phyloP scores from a whole-genome alignment of 2,113 vertebrate genomes.

The Gnathochromis pfefferi region DNA sequence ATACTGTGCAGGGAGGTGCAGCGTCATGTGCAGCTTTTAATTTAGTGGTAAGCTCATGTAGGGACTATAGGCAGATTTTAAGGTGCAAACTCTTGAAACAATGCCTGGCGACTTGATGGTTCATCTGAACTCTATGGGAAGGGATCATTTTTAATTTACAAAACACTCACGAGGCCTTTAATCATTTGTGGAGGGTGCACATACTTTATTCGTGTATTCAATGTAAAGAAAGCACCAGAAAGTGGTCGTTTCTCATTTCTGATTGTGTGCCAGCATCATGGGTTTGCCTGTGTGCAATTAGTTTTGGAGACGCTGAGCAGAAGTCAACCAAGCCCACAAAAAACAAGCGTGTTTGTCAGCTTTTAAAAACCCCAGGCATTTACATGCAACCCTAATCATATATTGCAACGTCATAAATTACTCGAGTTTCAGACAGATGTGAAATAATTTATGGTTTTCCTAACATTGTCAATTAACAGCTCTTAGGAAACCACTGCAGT shows the following conservation, averaged over 20 bases:
- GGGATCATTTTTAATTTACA: not conserved
- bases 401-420: not conserved
- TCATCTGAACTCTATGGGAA: not conserved
- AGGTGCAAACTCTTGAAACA: not conserved
- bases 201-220: not conserved
- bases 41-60: not conserved
- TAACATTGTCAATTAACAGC: conserved; percentile 25
- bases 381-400: not conserved
- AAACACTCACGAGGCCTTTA: not conserved
- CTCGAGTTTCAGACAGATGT: not conserved
- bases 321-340: conserved; percentile 9
- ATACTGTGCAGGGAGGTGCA: not conserved
- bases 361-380: conserved; percentile 2
- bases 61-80: not conserved
- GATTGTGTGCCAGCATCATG: not conserved
- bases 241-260: not conserved
- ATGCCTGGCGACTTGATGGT: not conserved
- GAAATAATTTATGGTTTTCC: conserved; percentile 17
- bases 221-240: not conserved
- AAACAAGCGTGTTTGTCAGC: conserved; percentile 6
- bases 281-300: not conserved
- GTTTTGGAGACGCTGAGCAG: conserved; percentile 3
- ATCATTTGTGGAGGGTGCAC: not conserved
- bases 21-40: not conserved
- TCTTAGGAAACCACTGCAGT: not conserved